phyloP scores from a whole-genome alignment of 2,797 vertebrate species.

The Phalanger gymnotis region DNA sequence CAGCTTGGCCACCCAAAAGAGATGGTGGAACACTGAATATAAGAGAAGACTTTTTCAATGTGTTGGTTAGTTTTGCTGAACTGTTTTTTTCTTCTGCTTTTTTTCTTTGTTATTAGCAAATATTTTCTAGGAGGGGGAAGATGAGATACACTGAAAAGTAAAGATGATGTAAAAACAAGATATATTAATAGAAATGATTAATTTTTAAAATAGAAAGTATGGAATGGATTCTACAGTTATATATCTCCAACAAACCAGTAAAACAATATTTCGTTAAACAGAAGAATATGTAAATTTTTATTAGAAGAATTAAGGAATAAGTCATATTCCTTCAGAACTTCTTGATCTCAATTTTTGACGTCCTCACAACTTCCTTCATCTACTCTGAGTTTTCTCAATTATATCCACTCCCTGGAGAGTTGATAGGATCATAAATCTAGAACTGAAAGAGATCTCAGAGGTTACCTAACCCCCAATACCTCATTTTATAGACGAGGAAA shows the following conservation, averaged over 20 bases:
- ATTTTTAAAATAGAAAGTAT: neutral
- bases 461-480: neutral
- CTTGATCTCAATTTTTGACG: neutral
- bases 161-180: neutral
- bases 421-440: neutral
- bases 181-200: neutral
- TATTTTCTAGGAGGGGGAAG: neutral
- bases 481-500: neutral
- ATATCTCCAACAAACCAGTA: neutral
- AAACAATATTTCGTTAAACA: neutral
- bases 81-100: neutral
- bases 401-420: neutral
- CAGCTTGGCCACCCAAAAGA: neutral
- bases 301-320: neutral
- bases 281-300: neutral
- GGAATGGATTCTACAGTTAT: neutral
- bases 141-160: neutral
- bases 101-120: neutral
- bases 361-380: neutral
- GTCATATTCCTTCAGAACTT: neutral
- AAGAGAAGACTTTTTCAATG: constrained; percentile 24
- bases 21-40: neutral
- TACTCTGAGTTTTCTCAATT: neutral
- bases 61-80: neutral
- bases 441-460: neutral